Conservation (phyloP, 1,140 invertebrate species). For the Helicorthomorpha holstii region DNA sequence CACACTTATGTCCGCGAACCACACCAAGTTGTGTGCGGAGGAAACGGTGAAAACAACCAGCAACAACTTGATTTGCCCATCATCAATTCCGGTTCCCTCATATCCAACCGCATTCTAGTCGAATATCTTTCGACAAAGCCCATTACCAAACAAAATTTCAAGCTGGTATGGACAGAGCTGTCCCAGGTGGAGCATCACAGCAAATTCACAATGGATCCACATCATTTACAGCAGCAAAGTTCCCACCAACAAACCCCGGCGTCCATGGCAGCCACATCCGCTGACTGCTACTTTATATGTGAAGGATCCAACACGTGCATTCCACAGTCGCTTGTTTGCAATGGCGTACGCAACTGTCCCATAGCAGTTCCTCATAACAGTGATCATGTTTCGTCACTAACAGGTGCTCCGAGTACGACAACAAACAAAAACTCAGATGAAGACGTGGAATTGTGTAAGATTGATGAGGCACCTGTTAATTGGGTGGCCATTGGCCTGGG, state of each 20-base stretch:
- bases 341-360: conserved; percentile 71
- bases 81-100: neutral
- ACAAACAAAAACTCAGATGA: conserved; percentile 36
- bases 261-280: conserved; percentile 11
- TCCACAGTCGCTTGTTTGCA: conserved; percentile 58
- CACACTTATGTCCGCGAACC: neutral
- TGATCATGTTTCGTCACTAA: conserved; percentile 12
- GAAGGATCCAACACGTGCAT: conserved; percentile 64
- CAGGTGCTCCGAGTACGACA: conserved; percentile 10
- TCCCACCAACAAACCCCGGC: too few species aligned
- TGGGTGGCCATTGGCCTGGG: conserved; percentile 34
- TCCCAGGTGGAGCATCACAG: conserved; percentile 40
- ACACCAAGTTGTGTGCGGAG: neutral
- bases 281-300: conserved; percentile 57
- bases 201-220: neutral
- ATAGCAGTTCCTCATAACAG: conserved; percentile 7
- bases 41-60: neutral
- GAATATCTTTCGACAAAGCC: neutral
- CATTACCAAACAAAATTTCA: conserved; percentile 45
- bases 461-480: conserved; percentile 24
- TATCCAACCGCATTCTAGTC: conserved; percentile 1
- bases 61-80: neutral
- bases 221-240: too few species aligned
- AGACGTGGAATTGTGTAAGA: conserved; percentile 39
- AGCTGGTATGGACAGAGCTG: conserved; percentile 76